Percentiles rank a stretch among this genome's conserved stretches.
These are phyloP conservation scores for Arremon brunneinucha DNA, from an alignment of 2,797 vertebrate species.

Conservation along the genomic window DNA sequence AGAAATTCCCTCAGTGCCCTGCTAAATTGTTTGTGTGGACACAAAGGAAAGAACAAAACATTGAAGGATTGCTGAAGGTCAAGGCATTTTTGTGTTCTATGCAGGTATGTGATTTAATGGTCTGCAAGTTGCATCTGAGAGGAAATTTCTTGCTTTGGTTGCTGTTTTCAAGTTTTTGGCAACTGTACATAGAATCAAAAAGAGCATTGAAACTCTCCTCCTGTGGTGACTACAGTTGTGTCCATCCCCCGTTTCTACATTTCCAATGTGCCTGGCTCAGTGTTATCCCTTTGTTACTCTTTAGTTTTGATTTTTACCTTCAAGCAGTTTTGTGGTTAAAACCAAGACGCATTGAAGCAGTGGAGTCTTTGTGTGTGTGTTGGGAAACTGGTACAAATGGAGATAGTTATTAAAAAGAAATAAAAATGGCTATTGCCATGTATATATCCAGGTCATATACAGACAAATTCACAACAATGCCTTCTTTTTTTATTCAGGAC, in stretches of 20 bases:
- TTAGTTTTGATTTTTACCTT: background rate
- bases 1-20: slow-evolving; percentile 34
- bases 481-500: background rate
- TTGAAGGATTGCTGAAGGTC: background rate
- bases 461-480: background rate
- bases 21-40: slow-evolving; percentile 10
- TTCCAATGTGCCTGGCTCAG: background rate
- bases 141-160: background rate
- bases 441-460: background rate
- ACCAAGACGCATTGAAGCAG: background rate
- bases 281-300: background rate
- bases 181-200: background rate
- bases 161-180: background rate
- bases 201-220: background rate
- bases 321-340: background rate
- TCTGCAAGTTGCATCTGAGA: background rate
- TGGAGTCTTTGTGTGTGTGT: fast-evolving
- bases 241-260: background rate
- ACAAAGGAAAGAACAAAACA: background rate
- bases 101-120: background rate
- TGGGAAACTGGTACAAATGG: background rate
- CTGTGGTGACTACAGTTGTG: background rate
- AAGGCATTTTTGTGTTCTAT: background rate
- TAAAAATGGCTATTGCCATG: background rate
- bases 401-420: background rate